These are phyloP conservation scores for Maccullochella peelii DNA, from an alignment of 2,113 vertebrate genomes.

Conservation along the genomic window DNA sequence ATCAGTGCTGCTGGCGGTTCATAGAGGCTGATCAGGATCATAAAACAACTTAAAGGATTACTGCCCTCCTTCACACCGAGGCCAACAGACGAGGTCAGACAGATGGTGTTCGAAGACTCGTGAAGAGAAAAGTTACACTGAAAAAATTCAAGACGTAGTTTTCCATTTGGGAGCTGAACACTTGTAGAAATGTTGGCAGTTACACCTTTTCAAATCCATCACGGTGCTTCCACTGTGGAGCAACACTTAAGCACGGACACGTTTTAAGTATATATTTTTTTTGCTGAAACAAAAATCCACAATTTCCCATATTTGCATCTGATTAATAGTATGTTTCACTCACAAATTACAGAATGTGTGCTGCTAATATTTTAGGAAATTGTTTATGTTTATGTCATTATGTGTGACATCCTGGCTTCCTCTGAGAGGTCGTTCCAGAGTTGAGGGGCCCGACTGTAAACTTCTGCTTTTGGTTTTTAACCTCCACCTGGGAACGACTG, in stretches of 20 bases:
- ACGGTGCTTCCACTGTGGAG: not conserved
- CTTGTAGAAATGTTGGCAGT: not conserved
- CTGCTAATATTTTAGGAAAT: not conserved
- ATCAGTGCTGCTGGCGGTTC: not conserved
- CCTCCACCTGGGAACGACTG: not conserved
- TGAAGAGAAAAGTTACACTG: not conserved
- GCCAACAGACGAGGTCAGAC: not conserved
- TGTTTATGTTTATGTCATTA: no score
- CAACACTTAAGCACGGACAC: not conserved
- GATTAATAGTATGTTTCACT: no score
- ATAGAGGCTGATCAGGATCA: not conserved
- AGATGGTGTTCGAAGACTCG: no score
- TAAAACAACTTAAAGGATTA: not conserved
- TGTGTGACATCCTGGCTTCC: not conserved
- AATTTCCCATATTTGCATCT: not conserved
- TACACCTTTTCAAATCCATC: not conserved
- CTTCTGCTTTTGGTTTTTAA: constrained; percentile 22
- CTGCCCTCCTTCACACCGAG: not conserved
- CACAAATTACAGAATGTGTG: not conserved
- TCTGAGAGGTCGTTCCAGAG: not conserved
- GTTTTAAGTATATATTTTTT: no score
- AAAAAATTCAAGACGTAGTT: no score
- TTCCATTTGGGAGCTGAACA: not conserved
- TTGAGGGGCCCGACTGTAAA: not conserved
- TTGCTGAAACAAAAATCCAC: not conserved